Evolutionary conservation across 2,113 vertebrate species (phyloP).

Genomic region (Salvelinus alpinus): DNA sequence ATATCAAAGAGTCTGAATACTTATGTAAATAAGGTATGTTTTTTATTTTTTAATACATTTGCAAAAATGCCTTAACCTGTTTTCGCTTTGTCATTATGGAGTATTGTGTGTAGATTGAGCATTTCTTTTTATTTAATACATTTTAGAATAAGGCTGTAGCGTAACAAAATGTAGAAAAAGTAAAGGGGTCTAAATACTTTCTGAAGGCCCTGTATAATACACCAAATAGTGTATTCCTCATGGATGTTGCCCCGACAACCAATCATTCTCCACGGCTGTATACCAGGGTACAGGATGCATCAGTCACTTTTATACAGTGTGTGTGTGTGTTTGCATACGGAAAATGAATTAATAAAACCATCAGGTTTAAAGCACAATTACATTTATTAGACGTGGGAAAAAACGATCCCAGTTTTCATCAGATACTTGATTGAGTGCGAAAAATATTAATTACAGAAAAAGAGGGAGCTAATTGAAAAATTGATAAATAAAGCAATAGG

Average conservation of each 20-base stretch:
- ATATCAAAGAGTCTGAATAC: too few relatives aligned
- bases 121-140: too few relatives aligned
- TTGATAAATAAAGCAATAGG: constrained; percentile 8
- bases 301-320: neutral
- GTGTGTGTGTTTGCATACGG: neutral
- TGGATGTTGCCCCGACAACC: neutral
- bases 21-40: too few relatives aligned
- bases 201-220: neutral
- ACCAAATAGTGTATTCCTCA: too few relatives aligned
- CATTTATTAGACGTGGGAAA: neutral
- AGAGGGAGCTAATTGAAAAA: neutral
- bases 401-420: neutral
- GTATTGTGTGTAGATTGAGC: too few relatives aligned
- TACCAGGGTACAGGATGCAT: neutral
- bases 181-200: too few relatives aligned
- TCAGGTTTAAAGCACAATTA: neutral
- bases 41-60: too few relatives aligned
- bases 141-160: too few relatives aligned
- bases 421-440: neutral
- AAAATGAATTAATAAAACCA: neutral
- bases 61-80: too few relatives aligned
- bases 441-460: constrained; percentile 16
- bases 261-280: neutral
- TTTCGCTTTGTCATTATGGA: too few relatives aligned
- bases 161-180: too few relatives aligned